phyloP scores from a whole-genome alignment of 2,113 vertebrate genomes.

The Spea bombifrons region DNA sequence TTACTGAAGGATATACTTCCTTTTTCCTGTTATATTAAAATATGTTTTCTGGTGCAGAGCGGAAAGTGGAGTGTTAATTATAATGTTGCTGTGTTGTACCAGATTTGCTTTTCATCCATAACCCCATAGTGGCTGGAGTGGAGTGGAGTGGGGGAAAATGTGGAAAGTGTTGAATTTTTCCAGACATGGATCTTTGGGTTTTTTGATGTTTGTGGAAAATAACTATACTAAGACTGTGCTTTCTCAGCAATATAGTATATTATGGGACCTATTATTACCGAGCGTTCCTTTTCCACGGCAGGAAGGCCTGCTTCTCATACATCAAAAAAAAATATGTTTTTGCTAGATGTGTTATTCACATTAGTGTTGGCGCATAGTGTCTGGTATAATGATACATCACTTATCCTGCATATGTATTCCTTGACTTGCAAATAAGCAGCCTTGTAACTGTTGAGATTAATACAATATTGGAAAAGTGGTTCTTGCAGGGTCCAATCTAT shows the following conservation, averaged over 20 bases:
- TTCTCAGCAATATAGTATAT: conserved; percentile 24
- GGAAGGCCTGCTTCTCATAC: neutral
- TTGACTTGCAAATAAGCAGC: neutral
- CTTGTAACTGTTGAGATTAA: too few relatives aligned
- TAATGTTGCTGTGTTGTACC: too few relatives aligned
- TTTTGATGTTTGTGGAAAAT: conserved; percentile 36
- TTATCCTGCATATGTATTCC: neutral
- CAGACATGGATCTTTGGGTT: neutral
- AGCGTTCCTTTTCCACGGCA: conserved; percentile 15
- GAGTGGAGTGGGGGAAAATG: neutral
- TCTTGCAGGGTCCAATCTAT: too few relatives aligned
- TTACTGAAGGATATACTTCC: too few relatives aligned
- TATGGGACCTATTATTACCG: conserved; percentile 16
- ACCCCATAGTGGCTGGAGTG: too few relatives aligned
- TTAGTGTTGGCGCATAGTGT: neutral
- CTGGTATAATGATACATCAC: neutral
- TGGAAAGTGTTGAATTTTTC: conserved; percentile 3
- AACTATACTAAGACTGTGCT: conserved; percentile 25
- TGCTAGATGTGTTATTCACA: neutral
- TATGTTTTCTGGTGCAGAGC: too few relatives aligned
- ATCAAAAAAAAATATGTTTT: conserved; percentile 11
- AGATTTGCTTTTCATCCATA: too few relatives aligned
- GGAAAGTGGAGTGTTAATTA: too few relatives aligned
- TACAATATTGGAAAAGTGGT: too few relatives aligned
- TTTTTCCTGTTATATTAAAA: too few relatives aligned